These are phyloP conservation scores for Drosophila borealis DNA, from an alignment of 2,888 invertebrate species.

Conservation along the genomic window DNA sequence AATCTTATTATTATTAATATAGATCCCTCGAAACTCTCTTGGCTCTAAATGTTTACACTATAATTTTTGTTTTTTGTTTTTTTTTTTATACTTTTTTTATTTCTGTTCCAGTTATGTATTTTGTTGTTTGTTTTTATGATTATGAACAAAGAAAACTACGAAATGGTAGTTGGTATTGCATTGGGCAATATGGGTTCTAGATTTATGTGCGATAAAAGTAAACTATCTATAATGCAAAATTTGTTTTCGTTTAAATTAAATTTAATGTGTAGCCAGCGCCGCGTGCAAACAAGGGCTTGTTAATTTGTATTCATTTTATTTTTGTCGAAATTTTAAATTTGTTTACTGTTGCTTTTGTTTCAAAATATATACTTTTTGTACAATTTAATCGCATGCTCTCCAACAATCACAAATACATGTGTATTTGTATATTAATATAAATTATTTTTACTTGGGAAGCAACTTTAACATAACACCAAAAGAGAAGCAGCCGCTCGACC, in stretches of 20 bases:
- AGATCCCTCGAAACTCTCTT: conserved; percentile 69
- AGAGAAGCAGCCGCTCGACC: conserved; percentile 3
- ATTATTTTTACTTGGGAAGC: conserved; percentile 26
- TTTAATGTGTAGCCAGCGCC: conserved; percentile 8
- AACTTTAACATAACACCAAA: conserved; percentile 29
- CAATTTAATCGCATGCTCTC: conserved; percentile 48
- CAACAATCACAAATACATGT: conserved; percentile 23
- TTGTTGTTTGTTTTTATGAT: conserved; percentile 30
- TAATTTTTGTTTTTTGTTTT: conserved; percentile 41
- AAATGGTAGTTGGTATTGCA: conserved; percentile 35
- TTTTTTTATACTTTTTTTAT: conserved; percentile 20
- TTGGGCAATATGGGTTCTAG: conserved; percentile 34
- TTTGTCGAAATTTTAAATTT: conserved; percentile 1
- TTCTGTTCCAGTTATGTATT: conserved; percentile 49
- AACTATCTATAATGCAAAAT: conserved; percentile 46
- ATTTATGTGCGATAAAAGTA: conserved; percentile 32
- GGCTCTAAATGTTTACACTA: conserved; percentile 79
- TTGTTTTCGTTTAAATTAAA: conserved; percentile 19
- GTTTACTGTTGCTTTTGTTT: conserved; percentile 11
- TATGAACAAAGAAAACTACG: conserved; percentile 39
- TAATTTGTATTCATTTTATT: neutral
- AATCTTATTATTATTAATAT: conserved; percentile 78
- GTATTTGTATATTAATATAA: conserved; percentile 19
- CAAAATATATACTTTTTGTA: conserved; percentile 35
- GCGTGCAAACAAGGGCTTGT: neutral